Conservation (phyloP, 2,797 vertebrate species). For the Pseudochirops cupreus region DNA sequence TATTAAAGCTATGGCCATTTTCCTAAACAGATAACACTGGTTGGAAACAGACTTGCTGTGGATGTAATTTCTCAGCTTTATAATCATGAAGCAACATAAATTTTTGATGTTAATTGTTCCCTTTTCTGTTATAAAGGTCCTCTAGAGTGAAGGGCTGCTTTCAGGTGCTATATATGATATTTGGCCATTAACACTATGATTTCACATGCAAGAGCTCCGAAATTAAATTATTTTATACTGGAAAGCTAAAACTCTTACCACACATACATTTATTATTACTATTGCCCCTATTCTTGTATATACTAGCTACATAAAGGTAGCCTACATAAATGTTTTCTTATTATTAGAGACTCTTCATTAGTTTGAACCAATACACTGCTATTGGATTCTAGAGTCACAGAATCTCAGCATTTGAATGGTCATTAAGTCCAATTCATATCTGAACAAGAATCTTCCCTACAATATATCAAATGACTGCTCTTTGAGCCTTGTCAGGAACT, state of each 20-base stretch:
- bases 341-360: not conserved
- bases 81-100: not conserved
- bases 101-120: conserved; percentile 6
- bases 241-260: not conserved
- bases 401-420: not conserved
- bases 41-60: not conserved
- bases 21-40: not conserved
- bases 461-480: not conserved
- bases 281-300: conserved; percentile 25
- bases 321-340: not conserved
- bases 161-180: not conserved
- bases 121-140: not conserved
- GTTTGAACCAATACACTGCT: not conserved
- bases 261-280: not conserved
- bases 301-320: not conserved
- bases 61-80: not conserved
- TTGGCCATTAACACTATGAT: conserved; percentile 4
- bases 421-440: not conserved
- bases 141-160: not conserved
- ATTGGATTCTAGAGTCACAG: not conserved
- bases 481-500: not conserved
- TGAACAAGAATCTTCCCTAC: not conserved
- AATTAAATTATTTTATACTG: not conserved
- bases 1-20: not conserved
- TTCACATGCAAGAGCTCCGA: not conserved